Evolutionary conservation across 2,113 vertebrate species (phyloP), one percentile per base, ranked within the genome.

Genomic region (Puffinus mauretanicus): DNA sequence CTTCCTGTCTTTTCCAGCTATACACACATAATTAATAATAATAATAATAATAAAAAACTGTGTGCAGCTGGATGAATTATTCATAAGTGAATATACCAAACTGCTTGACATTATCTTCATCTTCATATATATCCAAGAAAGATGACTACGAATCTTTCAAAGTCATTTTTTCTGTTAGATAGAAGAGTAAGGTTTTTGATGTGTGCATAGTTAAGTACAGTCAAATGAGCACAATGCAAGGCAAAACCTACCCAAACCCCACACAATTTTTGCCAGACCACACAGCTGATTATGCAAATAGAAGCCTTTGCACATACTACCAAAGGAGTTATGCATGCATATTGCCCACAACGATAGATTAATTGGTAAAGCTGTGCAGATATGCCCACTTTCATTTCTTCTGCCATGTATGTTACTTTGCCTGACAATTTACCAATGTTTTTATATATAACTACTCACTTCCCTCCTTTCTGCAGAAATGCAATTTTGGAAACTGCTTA

Each of bases 21-120:
- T 76, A 92, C 44, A 79, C 80, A 93, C 47, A 92, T 93, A 94
- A 92, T 94, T 96, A 96, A 86, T 94, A 94, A 88, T 62, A 88
- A 75, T 77, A 86, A 75, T 72, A 91, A 80, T 66, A 93, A 94
- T 51, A 87, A 90, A 96, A 75, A 95, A 78, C 60, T 55, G 58
- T 64, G 60, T 69, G 65, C 61, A 90, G 69, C 44, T 57, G 40
- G 77, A 94, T 97, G 88, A 96, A 96, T 96, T 96, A 96, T 97
- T 96, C 81, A 93, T 96, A 88, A 96, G 40, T n/a, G 47, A 88
- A 94, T 79, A 55, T 38, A 83, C 44, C 80, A 82, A 84, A 92
- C 80, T 91, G 61, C 54, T 91, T 92, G 86, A 81, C 67, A 10
- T 66, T 91, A 92, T 94, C 90, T 94, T 93, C 84, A 91, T 96